These are phyloP conservation scores for Petrosia ficiformis DNA, from an alignment of 37 sponge, comb jelly and placozoan genomes.

Conservation along the genomic window DNA sequence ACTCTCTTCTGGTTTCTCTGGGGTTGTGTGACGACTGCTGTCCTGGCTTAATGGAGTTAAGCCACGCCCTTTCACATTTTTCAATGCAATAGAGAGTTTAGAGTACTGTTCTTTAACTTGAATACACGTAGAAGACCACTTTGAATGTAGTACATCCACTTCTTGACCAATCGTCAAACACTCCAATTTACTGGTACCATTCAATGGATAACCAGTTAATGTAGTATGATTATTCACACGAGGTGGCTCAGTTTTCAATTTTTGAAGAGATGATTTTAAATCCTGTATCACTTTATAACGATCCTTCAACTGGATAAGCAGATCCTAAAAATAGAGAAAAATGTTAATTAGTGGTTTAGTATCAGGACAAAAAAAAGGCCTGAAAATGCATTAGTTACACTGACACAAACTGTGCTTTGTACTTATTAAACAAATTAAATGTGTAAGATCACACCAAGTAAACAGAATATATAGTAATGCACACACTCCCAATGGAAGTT, in stretches of 20 bases:
- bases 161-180: constrained; percentile 2
- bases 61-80: not conserved
- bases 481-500: no score
- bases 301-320: constrained; percentile 54
- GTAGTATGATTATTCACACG: not conserved
- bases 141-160: constrained; percentile 14
- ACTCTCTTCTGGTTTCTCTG: not conserved
- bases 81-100: constrained; percentile 18
- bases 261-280: constrained; percentile 18
- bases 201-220: no score
- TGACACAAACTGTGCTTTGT: no score
- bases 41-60: not conserved
- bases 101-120: constrained; percentile 30
- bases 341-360: not conserved
- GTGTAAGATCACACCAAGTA: no score
- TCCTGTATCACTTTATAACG: constrained; percentile 24
- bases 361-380: no score
- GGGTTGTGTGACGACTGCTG: not conserved
- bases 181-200: not conserved
- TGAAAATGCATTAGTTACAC: no score
- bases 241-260: not conserved
- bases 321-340: constrained; percentile 21
- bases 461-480: no score
- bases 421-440: no score
- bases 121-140: constrained; percentile 10